These are phyloP conservation scores for Myzus persicae DNA, from an alignment of 1,140 invertebrate genomes.

Conservation along the genomic window DNA sequence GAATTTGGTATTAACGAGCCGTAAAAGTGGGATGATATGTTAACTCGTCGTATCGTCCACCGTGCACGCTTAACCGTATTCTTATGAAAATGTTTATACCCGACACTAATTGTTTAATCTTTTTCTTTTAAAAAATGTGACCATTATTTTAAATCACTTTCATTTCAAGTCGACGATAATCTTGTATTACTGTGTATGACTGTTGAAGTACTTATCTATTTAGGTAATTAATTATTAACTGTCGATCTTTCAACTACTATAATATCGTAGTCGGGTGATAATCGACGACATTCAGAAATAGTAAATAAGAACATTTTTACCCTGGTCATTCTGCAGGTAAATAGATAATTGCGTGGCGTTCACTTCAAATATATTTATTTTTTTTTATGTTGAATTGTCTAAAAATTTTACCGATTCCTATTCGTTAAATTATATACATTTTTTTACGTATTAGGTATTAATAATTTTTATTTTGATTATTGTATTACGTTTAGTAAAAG, in stretches of 20 bases:
- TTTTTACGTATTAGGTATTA: too few relatives aligned
- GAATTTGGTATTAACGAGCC: slow-evolving; percentile 1
- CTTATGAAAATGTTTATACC: background rate
- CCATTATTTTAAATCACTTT: slow-evolving; percentile 1
- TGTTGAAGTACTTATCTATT: background rate
- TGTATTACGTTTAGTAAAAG: too few relatives aligned
- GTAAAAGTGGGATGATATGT: slow-evolving; percentile 18
- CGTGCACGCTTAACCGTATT: background rate
- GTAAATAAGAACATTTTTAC: too few relatives aligned
- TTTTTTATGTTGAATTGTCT: background rate
- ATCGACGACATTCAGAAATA: background rate
- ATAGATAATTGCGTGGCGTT: background rate
- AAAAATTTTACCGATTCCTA: background rate
- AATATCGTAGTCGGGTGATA: background rate
- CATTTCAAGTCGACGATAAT: background rate
- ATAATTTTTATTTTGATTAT: too few relatives aligned
- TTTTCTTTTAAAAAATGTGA: background rate
- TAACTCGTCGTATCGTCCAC: background rate
- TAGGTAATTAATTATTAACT: background rate
- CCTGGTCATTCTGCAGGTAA: background rate
- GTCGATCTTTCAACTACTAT: background rate
- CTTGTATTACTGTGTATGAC: background rate
- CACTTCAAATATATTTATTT: background rate
- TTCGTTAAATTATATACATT: background rate
- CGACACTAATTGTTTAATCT: background rate